phyloP scores from a whole-genome alignment of 2,888 invertebrate species.

The Dysmachus trigonus region DNA sequence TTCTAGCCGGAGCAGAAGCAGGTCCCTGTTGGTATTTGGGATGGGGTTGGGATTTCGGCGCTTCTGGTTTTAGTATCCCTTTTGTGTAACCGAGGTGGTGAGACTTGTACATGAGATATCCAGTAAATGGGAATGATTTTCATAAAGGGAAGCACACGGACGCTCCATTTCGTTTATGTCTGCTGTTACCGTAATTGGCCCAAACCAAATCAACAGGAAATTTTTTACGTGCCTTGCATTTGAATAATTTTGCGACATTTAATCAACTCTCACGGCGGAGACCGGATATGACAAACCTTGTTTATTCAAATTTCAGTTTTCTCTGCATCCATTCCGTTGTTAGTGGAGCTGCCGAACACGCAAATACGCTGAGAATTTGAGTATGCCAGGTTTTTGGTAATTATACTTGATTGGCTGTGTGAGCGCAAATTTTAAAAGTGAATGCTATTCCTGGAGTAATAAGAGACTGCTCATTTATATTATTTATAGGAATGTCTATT shows the following conservation, averaged over 20 bases:
- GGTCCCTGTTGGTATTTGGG: neutral
- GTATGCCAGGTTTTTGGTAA: neutral
- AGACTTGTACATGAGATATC: neutral
- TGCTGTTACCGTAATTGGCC: neutral
- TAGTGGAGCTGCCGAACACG: neutral
- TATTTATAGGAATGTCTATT: too few relatives aligned
- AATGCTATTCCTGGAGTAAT: neutral
- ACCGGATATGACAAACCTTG: neutral
- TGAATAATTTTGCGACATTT: slow-evolving; percentile 1
- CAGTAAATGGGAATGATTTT: slow-evolving; percentile 2
- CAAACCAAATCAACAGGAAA: neutral
- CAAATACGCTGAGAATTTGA: neutral
- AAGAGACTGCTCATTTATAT: neutral
- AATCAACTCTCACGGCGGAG: neutral
- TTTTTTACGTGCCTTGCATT: slow-evolving; percentile 16
- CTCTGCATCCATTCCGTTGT: neutral
- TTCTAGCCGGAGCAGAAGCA: neutral
- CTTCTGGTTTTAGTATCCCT: slow-evolving; percentile 10
- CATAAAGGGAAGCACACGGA: neutral
- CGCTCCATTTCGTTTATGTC: slow-evolving; percentile 16
- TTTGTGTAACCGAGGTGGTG: neutral
- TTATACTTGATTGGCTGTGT: neutral
- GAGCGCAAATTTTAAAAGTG: neutral
- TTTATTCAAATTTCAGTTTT: neutral
- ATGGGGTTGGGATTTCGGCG: slow-evolving; percentile 1